Conservation (phyloP, 2,113 vertebrate genomes). For the Benitochromis conjunctus region DNA sequence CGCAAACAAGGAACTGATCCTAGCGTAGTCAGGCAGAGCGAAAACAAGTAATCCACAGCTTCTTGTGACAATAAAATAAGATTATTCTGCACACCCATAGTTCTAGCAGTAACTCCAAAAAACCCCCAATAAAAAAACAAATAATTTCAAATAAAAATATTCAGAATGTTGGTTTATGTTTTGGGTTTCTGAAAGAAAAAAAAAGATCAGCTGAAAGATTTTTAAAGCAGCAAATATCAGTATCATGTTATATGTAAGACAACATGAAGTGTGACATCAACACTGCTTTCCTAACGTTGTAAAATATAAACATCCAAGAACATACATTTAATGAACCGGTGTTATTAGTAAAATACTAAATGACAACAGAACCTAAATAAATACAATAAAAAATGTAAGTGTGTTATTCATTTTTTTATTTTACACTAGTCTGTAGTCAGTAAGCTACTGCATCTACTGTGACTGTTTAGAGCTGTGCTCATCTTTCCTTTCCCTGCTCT, state of each 20-base stretch:
- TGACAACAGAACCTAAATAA: background rate
- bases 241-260: background rate
- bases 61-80: background rate
- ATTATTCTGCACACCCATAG: background rate
- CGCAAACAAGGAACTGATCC: background rate
- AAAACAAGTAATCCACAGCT: background rate
- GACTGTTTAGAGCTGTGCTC: background rate
- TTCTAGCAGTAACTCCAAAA: background rate
- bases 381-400: background rate
- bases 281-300: background rate
- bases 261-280: background rate
- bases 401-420: background rate
- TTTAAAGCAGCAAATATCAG: background rate
- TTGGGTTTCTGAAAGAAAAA: too few species aligned
- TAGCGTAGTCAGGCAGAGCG: background rate
- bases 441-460: background rate
- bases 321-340: background rate
- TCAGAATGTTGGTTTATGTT: background rate
- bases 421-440: background rate
- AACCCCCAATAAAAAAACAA: background rate
- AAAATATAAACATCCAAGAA: background rate
- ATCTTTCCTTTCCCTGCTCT: background rate
- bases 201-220: background rate
- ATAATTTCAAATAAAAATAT: background rate
- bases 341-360: background rate